phyloP scores from a whole-genome alignment of 2,113 vertebrate genomes.

The Engraulis encrasicolus region DNA sequence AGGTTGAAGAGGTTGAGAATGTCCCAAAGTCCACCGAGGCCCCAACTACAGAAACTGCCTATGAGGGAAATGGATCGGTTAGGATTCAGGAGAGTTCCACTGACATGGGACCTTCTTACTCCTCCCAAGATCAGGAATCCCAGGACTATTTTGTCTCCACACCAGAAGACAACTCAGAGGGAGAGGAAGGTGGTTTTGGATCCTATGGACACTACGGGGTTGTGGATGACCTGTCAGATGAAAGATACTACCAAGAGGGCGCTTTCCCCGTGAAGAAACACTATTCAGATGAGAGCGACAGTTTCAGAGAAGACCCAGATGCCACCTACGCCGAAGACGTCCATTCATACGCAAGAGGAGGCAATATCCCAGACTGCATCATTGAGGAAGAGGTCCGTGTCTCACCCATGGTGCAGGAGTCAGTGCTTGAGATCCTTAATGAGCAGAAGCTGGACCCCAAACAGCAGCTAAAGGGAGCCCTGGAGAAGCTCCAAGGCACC shows the following conservation, averaged over 20 bases:
- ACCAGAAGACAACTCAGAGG: conserved; percentile 83
- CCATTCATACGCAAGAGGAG: conserved; percentile 52
- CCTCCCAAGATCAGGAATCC: conserved; percentile 76
- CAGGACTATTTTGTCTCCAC: conserved; percentile 90
- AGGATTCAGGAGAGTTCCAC: conserved; percentile 61
- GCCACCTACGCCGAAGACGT: conserved; percentile 51
- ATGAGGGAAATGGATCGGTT: conserved; percentile 60
- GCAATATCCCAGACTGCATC: conserved; percentile 73
- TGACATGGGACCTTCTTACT: conserved; percentile 62
- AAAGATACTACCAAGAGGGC: conserved; percentile 75
- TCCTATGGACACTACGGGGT: conserved; percentile 83
- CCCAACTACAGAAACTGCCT: conserved; percentile 25
- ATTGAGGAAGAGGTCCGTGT: conserved; percentile 91
- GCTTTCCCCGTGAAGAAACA: conserved; percentile 44
- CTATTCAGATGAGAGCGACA: conserved; percentile 62
- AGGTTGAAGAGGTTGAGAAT: conserved; percentile 88
- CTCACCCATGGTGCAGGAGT: conserved; percentile 83
- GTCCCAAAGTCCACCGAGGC: conserved; percentile 52
- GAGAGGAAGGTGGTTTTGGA: conserved; percentile 77
- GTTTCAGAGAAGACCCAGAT: conserved; percentile 47
- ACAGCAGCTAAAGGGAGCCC: conserved; percentile 83
- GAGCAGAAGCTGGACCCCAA: conserved; percentile 83
- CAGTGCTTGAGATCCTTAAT: conserved; percentile 79
- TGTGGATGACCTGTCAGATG: conserved; percentile 77
- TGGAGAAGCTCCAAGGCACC: conserved; percentile 84